Evolutionary conservation across 23 tunicate species (phyloP), one percentile per base, ranked within the genome.

Genomic region (Halocynthia aurantium): DNA sequence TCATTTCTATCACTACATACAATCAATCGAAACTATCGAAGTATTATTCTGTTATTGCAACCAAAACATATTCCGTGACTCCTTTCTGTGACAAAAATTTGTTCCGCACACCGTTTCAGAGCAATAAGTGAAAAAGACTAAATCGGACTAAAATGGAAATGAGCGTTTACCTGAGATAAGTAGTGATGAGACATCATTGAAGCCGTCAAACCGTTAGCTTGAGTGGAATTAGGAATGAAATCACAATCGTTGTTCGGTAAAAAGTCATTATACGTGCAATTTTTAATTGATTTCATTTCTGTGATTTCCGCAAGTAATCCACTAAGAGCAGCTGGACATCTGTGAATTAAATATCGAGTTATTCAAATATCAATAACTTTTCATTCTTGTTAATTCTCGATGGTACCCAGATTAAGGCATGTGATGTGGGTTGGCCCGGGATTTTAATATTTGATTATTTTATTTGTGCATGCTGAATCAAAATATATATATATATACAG

Each of bases 111-210:
- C 44, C 2, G 44, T 31, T 31, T 31, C 44, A 31, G 44, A 4
- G 44, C 44, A 31, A 31, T n/a, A n/a, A n/a, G 44, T 31, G 44
- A 31, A 31, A 31, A 31, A n/a, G 44, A 31, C 44, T 31, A 31
- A 31, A 31, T 31, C 44, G 44, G 44, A 31, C 44, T 31, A 31
- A 31, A 31, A 67, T 11, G 2, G 72, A 5, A 67, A 67, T 40
- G 72, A 15, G 22, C 40, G 13, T 19, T 17, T 2, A 78, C 82
- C 61, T 78, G 31, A 18, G 66, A 6, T 7, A 83, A 53, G 50
- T 83, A 83, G 44, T 83, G 86, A 5, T 65, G 54, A 7, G 86
- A 83, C 86, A 83, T 83, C 12, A 83, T 6, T 6, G 86, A 83
- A 0, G 86, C 62, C 7, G 71, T 50, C 7, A 83, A 57, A 56